Base-by-base conservation (phyloP, 2,797 vertebrate species). In the Ctenopoma kingsleyae region DNA sequence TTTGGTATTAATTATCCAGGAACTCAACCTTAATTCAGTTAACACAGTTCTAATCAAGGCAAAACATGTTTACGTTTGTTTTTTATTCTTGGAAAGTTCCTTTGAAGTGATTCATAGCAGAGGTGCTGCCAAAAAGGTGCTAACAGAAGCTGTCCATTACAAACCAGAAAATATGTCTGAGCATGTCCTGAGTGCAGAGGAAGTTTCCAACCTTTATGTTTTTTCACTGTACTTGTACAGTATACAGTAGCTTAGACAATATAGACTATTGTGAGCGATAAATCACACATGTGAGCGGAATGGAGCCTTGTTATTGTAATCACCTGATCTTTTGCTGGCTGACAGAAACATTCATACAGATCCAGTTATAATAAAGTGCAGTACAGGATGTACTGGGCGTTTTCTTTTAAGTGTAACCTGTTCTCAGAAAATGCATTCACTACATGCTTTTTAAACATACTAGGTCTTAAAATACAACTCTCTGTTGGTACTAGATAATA, bases 281-380 rank as follows among this genome's bases (percentile, higher is more conserved):
- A 88, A 88, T 87, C 73, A 69, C 16, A 5, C 47, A 20, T 51
- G 74, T 57, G 64, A 81, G 63, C 57, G 67, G 67, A 87, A 85
- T 72, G 82, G 72, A 80, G 46, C 43, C 64, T 50, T 56, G 72
- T 74, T 81, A 78, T 83, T 79, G 85, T 82, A 80, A 89, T 91
- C 74, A 86, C 84, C 50, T 69, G 64, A 77, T 78, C 84, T 74
- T 70, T 78, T 81, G 46, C 67, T 40, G 68, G 66, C 65, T 72
- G 78, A 80, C 68, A 72, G 65, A 80, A 50, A 81, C 83, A 86
- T 88, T 84, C 67, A 80, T 85, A 74, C 75, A 65, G 55, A 75
- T 66, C 76, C 80, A 47, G 70, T 67, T 69, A 76, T 67, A 67
- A 66, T 60, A 32, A 30, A 67, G 67, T 2, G 19, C 20, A 0